A percentile compares a stretch with the other conserved stretches of the same genome.
These are phyloP conservation scores for Cyrtorhinus lividipennis DNA, from an alignment of 1,140 invertebrate genomes.

Conservation along the genomic window DNA sequence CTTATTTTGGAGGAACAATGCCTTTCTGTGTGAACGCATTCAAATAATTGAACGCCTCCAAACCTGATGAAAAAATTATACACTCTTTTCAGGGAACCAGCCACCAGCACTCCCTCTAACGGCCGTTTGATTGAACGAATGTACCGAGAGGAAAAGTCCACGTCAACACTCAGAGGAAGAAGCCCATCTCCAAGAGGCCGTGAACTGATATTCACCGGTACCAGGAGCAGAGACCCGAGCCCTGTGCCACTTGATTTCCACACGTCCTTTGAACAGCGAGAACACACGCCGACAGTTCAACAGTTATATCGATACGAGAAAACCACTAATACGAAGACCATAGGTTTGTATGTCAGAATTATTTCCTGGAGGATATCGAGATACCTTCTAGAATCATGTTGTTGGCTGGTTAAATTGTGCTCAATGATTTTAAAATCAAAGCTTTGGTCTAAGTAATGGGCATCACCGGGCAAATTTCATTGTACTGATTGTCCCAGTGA, in stretches of 20 bases:
- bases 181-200: constrained; percentile 8
- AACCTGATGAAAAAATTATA: no score
- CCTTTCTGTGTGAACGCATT: no score
- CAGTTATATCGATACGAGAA: constrained; percentile 21
- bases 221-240: constrained; percentile 22
- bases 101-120: constrained; percentile 4
- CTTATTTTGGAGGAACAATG: no score
- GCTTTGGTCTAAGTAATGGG: no score
- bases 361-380: no score
- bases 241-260: constrained; percentile 17
- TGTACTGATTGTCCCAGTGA: no score
- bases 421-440: no score
- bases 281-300: constrained; percentile 21
- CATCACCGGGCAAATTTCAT: no score
- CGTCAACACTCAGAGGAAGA: neutral
- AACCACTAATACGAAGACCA: constrained; percentile 17
- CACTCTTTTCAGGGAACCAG: constrained; percentile 12
- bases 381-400: no score
- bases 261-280: constrained; percentile 16
- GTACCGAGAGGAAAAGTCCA: constrained; percentile 12
- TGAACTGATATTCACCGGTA: constrained; percentile 23
- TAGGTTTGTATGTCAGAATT: constrained; percentile 9
- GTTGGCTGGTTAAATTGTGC: no score
- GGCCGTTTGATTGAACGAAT: constrained; percentile 8
- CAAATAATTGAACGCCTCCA: no score